Conservation (phyloP, 2,888 invertebrate species). For the Punctoribates punctum region DNA sequence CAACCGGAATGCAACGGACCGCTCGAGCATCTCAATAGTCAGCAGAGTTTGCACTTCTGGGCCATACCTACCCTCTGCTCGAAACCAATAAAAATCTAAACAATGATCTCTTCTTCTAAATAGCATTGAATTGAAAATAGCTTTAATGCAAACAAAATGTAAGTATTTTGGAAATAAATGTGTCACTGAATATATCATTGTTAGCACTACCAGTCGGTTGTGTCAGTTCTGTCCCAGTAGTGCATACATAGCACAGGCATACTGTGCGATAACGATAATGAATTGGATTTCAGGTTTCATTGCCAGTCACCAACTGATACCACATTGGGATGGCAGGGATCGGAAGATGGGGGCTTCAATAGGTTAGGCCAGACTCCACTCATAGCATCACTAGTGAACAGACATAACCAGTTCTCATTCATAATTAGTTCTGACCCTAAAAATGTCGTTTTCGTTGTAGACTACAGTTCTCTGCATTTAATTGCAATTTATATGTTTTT, state of each 20-base stretch:
- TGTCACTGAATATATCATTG: slow-evolving; percentile 13
- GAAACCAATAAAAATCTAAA: slow-evolving; percentile 2
- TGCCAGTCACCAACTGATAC: background rate
- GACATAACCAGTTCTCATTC: background rate
- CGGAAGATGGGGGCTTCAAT: background rate
- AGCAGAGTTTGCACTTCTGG: slow-evolving; percentile 6
- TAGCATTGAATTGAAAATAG: background rate
- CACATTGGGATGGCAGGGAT: background rate
- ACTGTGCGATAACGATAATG: background rate
- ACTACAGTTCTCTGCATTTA: background rate
- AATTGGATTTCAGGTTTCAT: slow-evolving; percentile 4
- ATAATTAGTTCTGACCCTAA: background rate
- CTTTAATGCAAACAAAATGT: slow-evolving; percentile 4
- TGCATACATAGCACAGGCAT: background rate
- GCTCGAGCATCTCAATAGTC: background rate
- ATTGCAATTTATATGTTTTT: background rate
- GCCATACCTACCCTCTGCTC: background rate
- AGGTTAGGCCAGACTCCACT: background rate
- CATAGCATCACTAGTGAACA: background rate
- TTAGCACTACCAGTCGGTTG: background rate
- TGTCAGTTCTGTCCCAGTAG: background rate
- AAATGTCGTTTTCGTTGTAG: background rate
- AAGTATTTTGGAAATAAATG: background rate
- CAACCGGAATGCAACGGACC: slow-evolving; percentile 10
- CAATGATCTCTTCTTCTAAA: background rate